A percentile compares a stretch with the other conserved stretches of the same genome.
These are phyloP conservation scores for Molossus molossus DNA, from an alignment of 2,797 vertebrate species.

Conservation along the genomic window DNA sequence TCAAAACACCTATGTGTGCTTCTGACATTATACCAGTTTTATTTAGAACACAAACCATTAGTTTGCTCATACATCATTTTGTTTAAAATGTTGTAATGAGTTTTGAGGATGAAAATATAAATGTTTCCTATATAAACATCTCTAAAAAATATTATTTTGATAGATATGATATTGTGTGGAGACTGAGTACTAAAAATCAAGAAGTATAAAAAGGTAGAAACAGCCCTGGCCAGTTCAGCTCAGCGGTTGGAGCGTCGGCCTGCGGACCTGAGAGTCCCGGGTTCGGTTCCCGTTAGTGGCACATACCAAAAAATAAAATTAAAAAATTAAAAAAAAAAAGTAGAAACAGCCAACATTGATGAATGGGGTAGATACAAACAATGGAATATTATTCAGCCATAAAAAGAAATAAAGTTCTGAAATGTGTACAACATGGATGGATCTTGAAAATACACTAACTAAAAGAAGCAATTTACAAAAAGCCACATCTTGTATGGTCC, in stretches of 20 bases:
- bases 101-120: background rate
- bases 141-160: background rate
- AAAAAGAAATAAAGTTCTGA: background rate
- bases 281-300: too few species aligned
- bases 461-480: background rate
- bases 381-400: background rate
- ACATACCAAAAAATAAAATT: too few species aligned
- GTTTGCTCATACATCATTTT: background rate
- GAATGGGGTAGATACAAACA: background rate
- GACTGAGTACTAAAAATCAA: background rate
- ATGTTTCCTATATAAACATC: background rate
- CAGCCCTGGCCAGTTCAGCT: background rate
- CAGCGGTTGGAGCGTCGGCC: too few species aligned
- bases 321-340: background rate
- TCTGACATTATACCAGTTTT: slow-evolving; percentile 7
- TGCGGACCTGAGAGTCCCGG: too few species aligned
- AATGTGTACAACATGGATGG: background rate
- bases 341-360: background rate
- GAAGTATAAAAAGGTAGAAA: background rate
- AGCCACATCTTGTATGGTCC: background rate
- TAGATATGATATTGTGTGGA: background rate
- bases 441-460: background rate
- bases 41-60: slow-evolving; percentile 4
- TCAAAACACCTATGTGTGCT: background rate
- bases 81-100: background rate